Base-by-base conservation (phyloP, 2,888 invertebrate species). In the Mallateleia sp. region DNA sequence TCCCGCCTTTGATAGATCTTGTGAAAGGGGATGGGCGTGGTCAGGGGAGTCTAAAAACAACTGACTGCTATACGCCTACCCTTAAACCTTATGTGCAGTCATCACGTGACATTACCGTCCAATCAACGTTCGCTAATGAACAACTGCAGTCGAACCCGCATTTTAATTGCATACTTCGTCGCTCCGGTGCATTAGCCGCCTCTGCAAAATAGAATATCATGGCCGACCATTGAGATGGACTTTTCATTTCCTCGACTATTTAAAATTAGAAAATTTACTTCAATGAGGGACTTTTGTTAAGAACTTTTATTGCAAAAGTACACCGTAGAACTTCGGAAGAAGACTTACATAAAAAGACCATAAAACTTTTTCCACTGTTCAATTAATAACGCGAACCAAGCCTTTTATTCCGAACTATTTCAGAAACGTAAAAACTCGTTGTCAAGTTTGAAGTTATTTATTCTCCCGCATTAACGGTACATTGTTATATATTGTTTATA, bases 11-110 rank as follows among this genome's bases (percentile, higher is more conserved):
- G 93, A 93, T 91, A 91, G 92, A 85, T 88, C 90, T 90, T 91
- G 91, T 89, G 93, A 94, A 93, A 93, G 93, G 93, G 93, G 93
- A 91, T 93, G 93, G 94, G 94, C 94, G 94, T 94, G 94, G 94
- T 94, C 92, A 92, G 89, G 90, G 91, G 91, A 91, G 91, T 91
- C 91, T 93, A 94, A 93, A 94, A 94, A 94, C 94, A 94, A 94
- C 92, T 91, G 93, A 93, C 91, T 92, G 91, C 89, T 87, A 85
- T 89, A 88, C 82, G 83, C 89, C 91, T 90, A 90, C 90, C 88
- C 89, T 88, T 87, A 89, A 84, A 82, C 72, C 88, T 88, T 79
- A 60, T 81, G 69, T 90, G 74, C 78, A 77, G 84, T 75, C 89
- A 85, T 92, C 93, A 93, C 92, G 92, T 93, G 92, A 93, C 92